phyloP scores from a whole-genome alignment of 2,113 vertebrate genomes.

The Gallinago paraguaiae region DNA sequence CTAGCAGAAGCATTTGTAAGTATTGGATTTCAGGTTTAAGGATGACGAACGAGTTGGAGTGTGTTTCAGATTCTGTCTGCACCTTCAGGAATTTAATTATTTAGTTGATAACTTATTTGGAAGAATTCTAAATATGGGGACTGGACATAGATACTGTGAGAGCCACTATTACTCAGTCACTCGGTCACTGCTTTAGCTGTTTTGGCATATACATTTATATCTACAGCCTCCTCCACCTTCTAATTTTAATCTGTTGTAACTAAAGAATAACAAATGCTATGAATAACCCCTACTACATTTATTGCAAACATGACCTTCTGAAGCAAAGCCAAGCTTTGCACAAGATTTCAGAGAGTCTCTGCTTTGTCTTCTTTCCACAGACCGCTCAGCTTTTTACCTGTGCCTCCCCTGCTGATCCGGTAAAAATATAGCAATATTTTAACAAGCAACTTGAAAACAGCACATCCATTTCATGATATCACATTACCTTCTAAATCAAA shows the following conservation, averaged over 20 bases:
- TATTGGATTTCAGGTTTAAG: background rate
- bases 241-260: background rate
- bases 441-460: background rate
- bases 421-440: background rate
- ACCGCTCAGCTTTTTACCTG: background rate
- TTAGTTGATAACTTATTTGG: background rate
- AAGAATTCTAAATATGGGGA: background rate
- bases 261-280: background rate
- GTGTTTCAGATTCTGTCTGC: background rate
- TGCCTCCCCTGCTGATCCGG: background rate
- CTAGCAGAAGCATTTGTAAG: background rate
- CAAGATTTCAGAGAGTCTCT: background rate
- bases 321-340: background rate
- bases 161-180: background rate
- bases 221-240: background rate
- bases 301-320: background rate
- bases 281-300: background rate
- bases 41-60: background rate
- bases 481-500: background rate
- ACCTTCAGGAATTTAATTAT: background rate
- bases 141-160: background rate
- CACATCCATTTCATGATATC: background rate
- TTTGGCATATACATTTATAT: background rate
- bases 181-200: background rate
- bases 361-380: background rate